These are phyloP conservation scores for Bucorvus abyssinicus DNA, from an alignment of 2,797 vertebrate genomes.

Conservation along the genomic window DNA sequence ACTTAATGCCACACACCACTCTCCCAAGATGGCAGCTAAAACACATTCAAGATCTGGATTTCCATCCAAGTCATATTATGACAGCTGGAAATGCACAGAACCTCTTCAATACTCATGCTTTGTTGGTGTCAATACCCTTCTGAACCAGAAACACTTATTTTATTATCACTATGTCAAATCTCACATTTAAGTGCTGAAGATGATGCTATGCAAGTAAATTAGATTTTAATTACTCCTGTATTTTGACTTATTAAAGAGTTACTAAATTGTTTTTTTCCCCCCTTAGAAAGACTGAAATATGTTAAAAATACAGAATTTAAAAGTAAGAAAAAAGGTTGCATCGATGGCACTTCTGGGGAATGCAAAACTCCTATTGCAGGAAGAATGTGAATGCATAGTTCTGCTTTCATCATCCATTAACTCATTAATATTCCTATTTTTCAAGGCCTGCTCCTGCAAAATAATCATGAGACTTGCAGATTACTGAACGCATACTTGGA, in stretches of 20 bases:
- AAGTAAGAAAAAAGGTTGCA: background rate
- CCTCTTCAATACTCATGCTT: background rate
- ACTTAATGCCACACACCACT: background rate
- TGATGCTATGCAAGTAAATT: background rate
- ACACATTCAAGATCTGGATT: background rate
- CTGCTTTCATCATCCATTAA: background rate
- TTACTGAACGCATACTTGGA: background rate
- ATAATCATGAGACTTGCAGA: background rate
- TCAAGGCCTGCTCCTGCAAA: background rate
- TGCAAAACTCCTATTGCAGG: background rate
- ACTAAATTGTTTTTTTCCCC: background rate
- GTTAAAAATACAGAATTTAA: background rate
- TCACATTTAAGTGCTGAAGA: background rate
- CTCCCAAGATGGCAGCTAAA: background rate
- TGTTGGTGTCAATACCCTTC: background rate
- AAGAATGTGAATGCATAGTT: background rate
- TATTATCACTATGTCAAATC: background rate
- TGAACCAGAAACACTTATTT: background rate
- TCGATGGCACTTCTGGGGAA: background rate
- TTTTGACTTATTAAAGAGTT: background rate
- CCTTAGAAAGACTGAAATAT: background rate
- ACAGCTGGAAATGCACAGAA: background rate
- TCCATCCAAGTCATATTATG: background rate
- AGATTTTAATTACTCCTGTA: background rate
- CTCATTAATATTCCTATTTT: background rate